Evolutionary conservation across 2,797 vertebrate species (phyloP), one percentile per base, ranked within the genome.

Genomic region (Cygnus olor): DNA sequence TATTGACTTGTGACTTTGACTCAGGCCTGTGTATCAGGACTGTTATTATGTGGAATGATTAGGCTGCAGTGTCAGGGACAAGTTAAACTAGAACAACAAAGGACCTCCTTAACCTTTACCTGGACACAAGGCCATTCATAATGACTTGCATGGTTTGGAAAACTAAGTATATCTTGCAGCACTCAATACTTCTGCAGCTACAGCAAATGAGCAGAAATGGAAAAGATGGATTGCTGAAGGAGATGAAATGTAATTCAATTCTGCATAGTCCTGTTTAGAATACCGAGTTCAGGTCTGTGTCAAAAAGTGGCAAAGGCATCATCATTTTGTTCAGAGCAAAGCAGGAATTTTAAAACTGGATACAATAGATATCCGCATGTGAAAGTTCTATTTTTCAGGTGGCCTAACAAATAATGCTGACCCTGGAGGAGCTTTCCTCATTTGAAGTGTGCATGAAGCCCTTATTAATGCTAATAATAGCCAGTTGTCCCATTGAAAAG

Each of bases 41-140:
- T 98, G 98, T 98, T 98, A 99, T 99, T 98, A 99, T 98, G 98
- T 98, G 98, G 98, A 98, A 99, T 99, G 98, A 99, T 99, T 98
- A 99, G 98, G 98, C 98, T 98, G 98, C 95, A 97, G 98, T 98
- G 98, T 98, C 98, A 99, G 98, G 98, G 98, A 99, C 98, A 98
- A 98, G 98, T 98, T 98, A 98, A 99, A 98, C 98, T 98, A 98
- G 98, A 98, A 98, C 97, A 97, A 98, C 98, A 98, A 98, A 98
- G 97, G 98, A 98, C 97, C 97, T 97, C 97, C 97, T 97, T 98
- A 98, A 98, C 98, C 98, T 98, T 97, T 98, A 98, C 97, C 98
- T 98, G 98, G 97, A 98, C 98, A 97, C 95, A 97, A 97, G 97
- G 97, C 98, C 98, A 98, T 98, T 97, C 97, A 97, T 98, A 98